Percentiles rank a stretch among this genome's conserved stretches.
Evolutionary conservation across 2,888 invertebrate genomes (phyloP).

Genomic region (Herminia tarsipennalis): DNA sequence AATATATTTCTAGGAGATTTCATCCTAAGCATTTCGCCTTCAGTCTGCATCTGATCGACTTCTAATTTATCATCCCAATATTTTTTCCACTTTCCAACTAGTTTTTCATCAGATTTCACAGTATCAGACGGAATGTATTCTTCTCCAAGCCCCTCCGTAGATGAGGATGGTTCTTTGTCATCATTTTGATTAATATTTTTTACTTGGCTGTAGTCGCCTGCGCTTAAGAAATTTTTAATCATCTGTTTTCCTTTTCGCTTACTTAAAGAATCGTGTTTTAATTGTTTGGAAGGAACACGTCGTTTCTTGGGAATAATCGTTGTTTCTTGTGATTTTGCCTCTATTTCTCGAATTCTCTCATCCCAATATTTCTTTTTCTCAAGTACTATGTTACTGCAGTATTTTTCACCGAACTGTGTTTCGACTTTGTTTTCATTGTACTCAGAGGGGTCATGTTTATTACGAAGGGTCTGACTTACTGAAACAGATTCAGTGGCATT

Average conservation of each 20-base stretch:
- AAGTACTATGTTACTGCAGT: constrained; percentile 68
- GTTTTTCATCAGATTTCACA: constrained; percentile 49
- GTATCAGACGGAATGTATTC: constrained; percentile 30
- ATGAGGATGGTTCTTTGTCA: constrained; percentile 31
- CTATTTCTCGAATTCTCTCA: constrained; percentile 76
- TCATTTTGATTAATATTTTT: constrained; percentile 35
- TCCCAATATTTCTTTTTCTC: constrained; percentile 83
- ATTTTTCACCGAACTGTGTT: constrained; percentile 63
- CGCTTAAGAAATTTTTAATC: constrained; percentile 66
- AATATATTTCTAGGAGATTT: constrained; percentile 24
- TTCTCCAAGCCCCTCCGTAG: constrained; percentile 30
- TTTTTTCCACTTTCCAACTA: constrained; percentile 75
- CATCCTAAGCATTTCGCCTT: constrained; percentile 28
- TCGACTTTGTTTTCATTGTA: constrained; percentile 42
- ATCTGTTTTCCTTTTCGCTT: constrained; percentile 77
- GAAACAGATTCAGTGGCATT: constrained; percentile 82
- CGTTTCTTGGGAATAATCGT: constrained; percentile 63
- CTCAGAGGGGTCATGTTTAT: constrained; percentile 37
- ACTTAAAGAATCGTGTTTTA: constrained; percentile 74
- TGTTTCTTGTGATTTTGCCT: constrained; percentile 70
- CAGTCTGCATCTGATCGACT: constrained; percentile 51
- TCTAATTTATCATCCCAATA: constrained; percentile 77
- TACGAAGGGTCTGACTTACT: constrained; percentile 80
- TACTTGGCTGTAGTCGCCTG: constrained; percentile 52
- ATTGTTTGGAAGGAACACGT: constrained; percentile 61